Evolutionary conservation across 2,888 invertebrate genomes (phyloP).

Genomic region (Beris chalybata): DNA sequence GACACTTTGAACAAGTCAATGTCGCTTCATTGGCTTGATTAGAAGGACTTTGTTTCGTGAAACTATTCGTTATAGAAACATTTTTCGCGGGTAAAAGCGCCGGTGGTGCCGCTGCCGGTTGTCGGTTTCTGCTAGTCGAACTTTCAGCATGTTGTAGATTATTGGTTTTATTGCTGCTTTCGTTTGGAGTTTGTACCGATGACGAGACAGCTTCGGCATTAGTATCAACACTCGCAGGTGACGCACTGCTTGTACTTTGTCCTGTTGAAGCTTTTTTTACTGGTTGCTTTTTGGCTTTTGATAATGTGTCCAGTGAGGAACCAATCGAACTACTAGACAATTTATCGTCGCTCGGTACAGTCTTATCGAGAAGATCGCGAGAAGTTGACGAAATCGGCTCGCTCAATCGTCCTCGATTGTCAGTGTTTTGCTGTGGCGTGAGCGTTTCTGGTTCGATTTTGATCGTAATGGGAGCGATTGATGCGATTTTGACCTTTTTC

Average conservation of each 20-base stretch:
- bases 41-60: background rate
- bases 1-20: background rate
- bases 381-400: background rate
- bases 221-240: background rate
- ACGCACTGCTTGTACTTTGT: background rate
- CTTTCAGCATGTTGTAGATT: background rate
- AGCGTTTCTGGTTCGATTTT: background rate
- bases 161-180: background rate
- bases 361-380: background rate
- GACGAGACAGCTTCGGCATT: constrained; percentile 8
- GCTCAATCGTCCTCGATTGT: background rate
- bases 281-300: background rate
- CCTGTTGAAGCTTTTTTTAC: background rate
- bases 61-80: too few relatives aligned
- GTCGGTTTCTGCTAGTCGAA: background rate
- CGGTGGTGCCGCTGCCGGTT: background rate
- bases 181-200: constrained; percentile 19
- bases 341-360: background rate
- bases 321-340: background rate
- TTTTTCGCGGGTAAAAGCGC: background rate
- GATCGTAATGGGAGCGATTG: background rate
- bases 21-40: background rate
- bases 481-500: background rate
- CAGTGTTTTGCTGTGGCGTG: background rate
- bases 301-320: too few relatives aligned